phyloP scores from a whole-genome alignment of 2,113 vertebrate species.

The Poeciliopsis occidentalis region DNA sequence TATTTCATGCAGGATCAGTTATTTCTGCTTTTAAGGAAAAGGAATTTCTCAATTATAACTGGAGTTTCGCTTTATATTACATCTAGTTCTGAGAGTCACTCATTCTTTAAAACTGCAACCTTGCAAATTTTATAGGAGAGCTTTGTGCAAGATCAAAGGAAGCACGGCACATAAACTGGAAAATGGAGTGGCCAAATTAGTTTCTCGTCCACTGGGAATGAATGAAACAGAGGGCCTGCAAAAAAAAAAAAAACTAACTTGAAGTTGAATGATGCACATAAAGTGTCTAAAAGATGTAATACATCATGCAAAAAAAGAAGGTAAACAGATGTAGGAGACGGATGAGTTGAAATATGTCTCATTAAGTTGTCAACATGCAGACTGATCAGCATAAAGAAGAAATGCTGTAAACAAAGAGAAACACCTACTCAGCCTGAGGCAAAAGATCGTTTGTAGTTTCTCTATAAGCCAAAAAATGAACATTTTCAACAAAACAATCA shows the following conservation, averaged over 20 bases:
- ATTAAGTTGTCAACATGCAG: background rate
- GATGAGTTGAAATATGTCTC: background rate
- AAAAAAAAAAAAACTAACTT: background rate
- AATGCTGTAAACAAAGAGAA: background rate
- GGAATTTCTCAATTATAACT: background rate
- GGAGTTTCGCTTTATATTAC: background rate
- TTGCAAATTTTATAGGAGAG: background rate
- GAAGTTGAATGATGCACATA: background rate
- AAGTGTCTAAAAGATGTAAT: background rate
- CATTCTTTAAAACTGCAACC: background rate
- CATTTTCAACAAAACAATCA: too few relatives aligned
- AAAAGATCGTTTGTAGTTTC: background rate
- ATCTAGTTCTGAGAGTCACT: background rate
- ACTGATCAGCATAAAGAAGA: background rate
- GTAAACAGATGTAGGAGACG: background rate
- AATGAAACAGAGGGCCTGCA: background rate
- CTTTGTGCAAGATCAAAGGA: background rate
- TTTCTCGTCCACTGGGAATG: background rate
- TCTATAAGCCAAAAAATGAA: too few relatives aligned
- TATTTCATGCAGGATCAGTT: background rate
- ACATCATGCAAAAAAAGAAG: background rate
- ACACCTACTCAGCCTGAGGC: background rate
- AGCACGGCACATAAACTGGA: background rate
- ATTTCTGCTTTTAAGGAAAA: background rate
- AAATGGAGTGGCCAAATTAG: background rate